These are phyloP conservation scores for Poecilobothrus nobilitatus DNA, from an alignment of 2,888 invertebrate species.

Conservation along the genomic window DNA sequence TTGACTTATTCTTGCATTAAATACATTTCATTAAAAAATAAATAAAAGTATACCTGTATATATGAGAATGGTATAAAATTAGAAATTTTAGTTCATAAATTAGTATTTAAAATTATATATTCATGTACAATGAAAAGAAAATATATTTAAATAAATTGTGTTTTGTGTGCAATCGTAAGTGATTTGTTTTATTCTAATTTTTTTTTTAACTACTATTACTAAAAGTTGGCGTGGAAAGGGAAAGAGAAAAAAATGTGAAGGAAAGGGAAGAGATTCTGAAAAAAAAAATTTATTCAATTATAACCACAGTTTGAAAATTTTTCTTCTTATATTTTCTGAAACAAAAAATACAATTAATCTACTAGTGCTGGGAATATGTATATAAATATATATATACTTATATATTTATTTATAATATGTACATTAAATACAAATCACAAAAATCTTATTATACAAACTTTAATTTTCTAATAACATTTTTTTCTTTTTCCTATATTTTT, in stretches of 20 bases:
- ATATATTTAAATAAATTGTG: background rate
- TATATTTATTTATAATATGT: background rate
- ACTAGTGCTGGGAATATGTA: conserved; percentile 3
- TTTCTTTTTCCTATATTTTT: no score
- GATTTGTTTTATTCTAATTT: no score
- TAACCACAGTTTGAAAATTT: background rate
- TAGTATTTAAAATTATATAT: background rate
- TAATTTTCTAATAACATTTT: conserved; percentile 1
- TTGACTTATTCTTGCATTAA: background rate
- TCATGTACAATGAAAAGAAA: background rate
- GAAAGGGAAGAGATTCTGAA: no score
- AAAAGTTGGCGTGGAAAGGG: no score
- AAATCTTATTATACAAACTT: conserved; percentile 1
- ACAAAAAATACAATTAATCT: background rate
- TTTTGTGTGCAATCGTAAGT: background rate
- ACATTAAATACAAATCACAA: conserved; percentile 6
- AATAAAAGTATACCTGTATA: background rate
- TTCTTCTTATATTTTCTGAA: background rate
- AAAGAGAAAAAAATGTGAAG: no score
- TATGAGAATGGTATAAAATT: background rate
- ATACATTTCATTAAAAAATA: background rate
- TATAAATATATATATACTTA: background rate
- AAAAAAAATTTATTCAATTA: no score
- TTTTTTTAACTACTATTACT: no score
- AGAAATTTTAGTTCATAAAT: no score